phyloP scores from a whole-genome alignment of 2,797 vertebrate genomes.

The Anniella stebbinsi region DNA sequence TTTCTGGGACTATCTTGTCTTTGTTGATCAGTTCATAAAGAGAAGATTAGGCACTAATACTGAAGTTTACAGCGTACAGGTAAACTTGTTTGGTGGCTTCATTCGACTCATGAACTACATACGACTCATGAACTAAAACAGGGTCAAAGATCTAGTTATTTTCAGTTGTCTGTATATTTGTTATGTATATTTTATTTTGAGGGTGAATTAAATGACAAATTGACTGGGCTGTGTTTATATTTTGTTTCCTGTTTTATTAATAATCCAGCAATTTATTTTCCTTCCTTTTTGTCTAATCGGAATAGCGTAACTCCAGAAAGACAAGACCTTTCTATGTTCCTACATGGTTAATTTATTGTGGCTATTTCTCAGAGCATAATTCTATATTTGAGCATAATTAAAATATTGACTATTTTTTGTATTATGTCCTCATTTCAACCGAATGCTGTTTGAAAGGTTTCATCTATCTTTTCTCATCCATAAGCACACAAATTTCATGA shows the following conservation, averaged over 20 bases:
- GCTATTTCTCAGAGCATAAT: constrained; percentile 51
- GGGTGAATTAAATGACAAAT: constrained; percentile 17
- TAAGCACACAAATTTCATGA: constrained; percentile 20
- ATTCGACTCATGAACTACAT: not conserved
- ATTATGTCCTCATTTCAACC: constrained; percentile 55
- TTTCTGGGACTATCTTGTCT: constrained; percentile 48
- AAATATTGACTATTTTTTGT: constrained; percentile 69
- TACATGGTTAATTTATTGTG: constrained; percentile 32
- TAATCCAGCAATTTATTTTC: constrained; percentile 35
- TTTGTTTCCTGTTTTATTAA: constrained; percentile 20
- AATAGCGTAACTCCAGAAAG: constrained; percentile 44
- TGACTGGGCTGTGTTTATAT: not conserved
- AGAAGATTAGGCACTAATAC: constrained; percentile 46
- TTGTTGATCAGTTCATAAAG: constrained; percentile 65
- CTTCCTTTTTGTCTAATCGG: constrained; percentile 27
- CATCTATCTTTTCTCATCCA: constrained; percentile 13
- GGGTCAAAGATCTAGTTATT: constrained; percentile 15
- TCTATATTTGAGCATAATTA: constrained; percentile 67
- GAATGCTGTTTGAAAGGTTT: constrained; percentile 10
- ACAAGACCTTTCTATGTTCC: constrained; percentile 38
- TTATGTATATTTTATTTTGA: constrained; percentile 6
- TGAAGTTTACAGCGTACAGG: not conserved
- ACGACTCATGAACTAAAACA: not conserved
- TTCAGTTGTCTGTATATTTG: constrained; percentile 50
- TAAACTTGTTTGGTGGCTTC: constrained; percentile 23